Evolutionary conservation across 2,888 invertebrate species (phyloP), one percentile per base, ranked within the genome.

Genomic region (Laothoe populi): DNA sequence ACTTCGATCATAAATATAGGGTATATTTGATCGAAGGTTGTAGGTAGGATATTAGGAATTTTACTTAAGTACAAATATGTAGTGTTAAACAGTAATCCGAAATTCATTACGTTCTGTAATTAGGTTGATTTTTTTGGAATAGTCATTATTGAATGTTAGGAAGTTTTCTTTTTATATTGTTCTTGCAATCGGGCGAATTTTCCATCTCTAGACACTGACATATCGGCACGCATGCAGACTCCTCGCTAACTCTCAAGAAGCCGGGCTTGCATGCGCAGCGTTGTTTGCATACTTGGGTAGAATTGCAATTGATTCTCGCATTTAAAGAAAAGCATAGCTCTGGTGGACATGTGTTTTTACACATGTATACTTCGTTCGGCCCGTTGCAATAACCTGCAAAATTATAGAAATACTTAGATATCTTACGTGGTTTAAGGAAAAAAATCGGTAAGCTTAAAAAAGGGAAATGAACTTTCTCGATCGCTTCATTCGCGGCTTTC

Each of bases 221-320:
- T n/a, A 65, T 66, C 0, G 75, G 77, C 21, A 76, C 65, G 58
- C 84, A 83, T 0, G 69, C 63, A 8, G 69, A 60, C 1, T 66
- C 68, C 0, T 58, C 44, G 2, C 63, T 62, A 2, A 60, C 16
- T 62, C 83, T 71, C 0, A 75, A 49, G 61, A 68, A 83, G 0
- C 79, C 79, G 3, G 71, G 19, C 13, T 73, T 65, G 60, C 84
- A 85, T 0, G 67, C 57, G 53, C 82, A 84, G 0, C 78, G 76
- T 2, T 70, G 63, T 7, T 49, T 42, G 38, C 70, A 71, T 11
- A 44, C 61, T 11, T 62, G 45, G 5, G 35, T 49, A 13, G 26
- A 31, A 11, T 26, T 58, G 49, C 81, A 81, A 13, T 66, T 65
- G 26, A 46, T 71, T 23, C 48, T 64, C 11, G 76, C 72, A 0